A percentile compares a stretch with the other conserved stretches of the same genome.
Conservation (phyloP, 2,888 invertebrate species). For the Alentia gelatinosa region DNA sequence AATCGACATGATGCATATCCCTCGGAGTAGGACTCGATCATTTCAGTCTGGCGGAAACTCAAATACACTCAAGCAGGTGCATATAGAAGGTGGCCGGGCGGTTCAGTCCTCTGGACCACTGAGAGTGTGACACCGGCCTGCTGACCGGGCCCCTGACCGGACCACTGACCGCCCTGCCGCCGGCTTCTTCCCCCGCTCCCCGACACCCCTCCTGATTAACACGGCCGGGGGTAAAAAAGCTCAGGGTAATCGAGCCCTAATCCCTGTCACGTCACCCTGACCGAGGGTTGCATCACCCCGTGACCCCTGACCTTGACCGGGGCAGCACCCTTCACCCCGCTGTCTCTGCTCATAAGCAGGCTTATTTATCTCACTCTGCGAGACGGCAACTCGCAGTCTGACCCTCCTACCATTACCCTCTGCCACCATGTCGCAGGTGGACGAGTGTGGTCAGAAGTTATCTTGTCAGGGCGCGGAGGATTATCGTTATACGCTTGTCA, state of each 20-base stretch:
- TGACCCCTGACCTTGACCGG: neutral
- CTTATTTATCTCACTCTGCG: constrained; percentile 8
- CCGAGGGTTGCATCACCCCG: constrained; percentile 37
- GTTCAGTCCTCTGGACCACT: too few relatives aligned
- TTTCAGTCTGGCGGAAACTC: too few relatives aligned
- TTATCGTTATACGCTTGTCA: too few relatives aligned
- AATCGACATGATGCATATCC: too few relatives aligned
- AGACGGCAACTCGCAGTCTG: too few relatives aligned
- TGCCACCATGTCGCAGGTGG: neutral
- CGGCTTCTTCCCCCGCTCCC: neutral
- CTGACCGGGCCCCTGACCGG: neutral
- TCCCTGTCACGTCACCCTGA: constrained; percentile 44
- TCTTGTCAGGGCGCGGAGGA: too few relatives aligned
- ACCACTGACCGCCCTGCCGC: neutral
- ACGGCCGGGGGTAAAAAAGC: neutral
- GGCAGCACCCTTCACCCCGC: neutral
- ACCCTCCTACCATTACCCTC: neutral
- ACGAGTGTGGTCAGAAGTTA: constrained; percentile 1
- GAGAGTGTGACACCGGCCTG: neutral
- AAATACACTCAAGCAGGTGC: too few relatives aligned
- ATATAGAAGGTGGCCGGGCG: too few relatives aligned
- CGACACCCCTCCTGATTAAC: neutral
- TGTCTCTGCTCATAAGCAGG: neutral
- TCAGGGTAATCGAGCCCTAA: neutral
- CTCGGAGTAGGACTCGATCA: too few relatives aligned